A percentile compares a stretch with the other conserved stretches of the same genome.
These are phyloP conservation scores for Hymenopus coronatus DNA, from an alignment of 2,888 invertebrate genomes.

Conservation along the genomic window DNA sequence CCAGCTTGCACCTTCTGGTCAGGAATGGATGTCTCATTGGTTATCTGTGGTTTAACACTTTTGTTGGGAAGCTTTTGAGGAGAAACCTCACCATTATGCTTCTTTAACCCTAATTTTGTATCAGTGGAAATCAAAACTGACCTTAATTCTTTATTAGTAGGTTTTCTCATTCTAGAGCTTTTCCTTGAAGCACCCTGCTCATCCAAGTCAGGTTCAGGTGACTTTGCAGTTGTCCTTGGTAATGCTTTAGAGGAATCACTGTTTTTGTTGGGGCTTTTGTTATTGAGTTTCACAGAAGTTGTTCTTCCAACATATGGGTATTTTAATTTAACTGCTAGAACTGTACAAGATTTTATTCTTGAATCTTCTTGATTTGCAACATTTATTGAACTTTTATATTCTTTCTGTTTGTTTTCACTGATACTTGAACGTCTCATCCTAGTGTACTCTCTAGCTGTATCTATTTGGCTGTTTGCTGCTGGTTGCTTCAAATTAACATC, in stretches of 20 bases:
- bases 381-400: neutral
- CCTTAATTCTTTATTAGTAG: neutral
- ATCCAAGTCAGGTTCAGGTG: neutral
- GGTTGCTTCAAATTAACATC: neutral
- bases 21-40: neutral
- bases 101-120: neutral
- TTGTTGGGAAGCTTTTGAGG: neutral
- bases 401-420: neutral
- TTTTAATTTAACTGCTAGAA: neutral
- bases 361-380: neutral
- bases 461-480: neutral
- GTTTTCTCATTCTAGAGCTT: neutral
- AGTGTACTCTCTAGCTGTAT: neutral
- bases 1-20: neutral
- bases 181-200: neutral
- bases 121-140: neutral
- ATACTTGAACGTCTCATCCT: neutral
- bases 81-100: neutral
- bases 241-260: neutral
- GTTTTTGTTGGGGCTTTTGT: neutral
- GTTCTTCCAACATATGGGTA: neutral
- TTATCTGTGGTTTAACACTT: neutral
- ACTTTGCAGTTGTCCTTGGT: neutral
- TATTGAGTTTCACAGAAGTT: neutral
- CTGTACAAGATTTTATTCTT: neutral